phyloP scores from a whole-genome alignment of 1,140 invertebrate species.

The Gerris buenoi region DNA sequence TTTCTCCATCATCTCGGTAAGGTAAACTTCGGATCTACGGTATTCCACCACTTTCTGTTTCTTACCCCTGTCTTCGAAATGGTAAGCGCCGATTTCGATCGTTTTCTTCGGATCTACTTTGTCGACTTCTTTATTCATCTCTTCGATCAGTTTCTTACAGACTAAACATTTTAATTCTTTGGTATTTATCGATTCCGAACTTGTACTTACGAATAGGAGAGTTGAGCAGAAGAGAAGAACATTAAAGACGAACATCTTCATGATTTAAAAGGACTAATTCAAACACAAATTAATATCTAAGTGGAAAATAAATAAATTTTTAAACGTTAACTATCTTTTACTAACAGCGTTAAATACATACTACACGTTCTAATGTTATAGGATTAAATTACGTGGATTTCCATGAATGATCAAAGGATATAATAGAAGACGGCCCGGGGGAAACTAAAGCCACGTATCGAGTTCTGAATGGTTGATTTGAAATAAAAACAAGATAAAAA shows the following conservation, averaged over 20 bases:
- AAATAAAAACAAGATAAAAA: neutral
- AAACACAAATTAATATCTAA: neutral
- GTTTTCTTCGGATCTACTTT: slow-evolving; percentile 59
- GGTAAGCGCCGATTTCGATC: slow-evolving; percentile 66
- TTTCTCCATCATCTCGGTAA: slow-evolving; percentile 64
- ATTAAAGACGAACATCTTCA: neutral
- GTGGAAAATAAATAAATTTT: neutral
- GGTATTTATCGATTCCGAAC: neutral
- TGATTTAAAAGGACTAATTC: too few species aligned
- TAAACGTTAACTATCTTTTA: too few species aligned
- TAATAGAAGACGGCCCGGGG: too few species aligned
- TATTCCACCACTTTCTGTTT: slow-evolving; percentile 54
- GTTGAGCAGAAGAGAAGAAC: neutral
- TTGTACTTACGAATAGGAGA: neutral
- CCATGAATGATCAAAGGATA: too few species aligned
- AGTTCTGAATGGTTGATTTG: neutral
- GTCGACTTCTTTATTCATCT: slow-evolving; percentile 50
- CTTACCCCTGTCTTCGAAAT: slow-evolving; percentile 58
- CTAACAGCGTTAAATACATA: too few species aligned
- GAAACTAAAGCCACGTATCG: neutral
- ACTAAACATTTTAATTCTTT: slow-evolving; percentile 34
- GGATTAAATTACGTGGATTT: neutral
- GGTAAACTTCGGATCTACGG: slow-evolving; percentile 56
- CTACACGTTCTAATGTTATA: too few species aligned
- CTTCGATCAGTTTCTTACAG: slow-evolving; percentile 52